Evolutionary conservation across 2,797 vertebrate species (phyloP).

Genomic region (Poecilia gillii): DNA sequence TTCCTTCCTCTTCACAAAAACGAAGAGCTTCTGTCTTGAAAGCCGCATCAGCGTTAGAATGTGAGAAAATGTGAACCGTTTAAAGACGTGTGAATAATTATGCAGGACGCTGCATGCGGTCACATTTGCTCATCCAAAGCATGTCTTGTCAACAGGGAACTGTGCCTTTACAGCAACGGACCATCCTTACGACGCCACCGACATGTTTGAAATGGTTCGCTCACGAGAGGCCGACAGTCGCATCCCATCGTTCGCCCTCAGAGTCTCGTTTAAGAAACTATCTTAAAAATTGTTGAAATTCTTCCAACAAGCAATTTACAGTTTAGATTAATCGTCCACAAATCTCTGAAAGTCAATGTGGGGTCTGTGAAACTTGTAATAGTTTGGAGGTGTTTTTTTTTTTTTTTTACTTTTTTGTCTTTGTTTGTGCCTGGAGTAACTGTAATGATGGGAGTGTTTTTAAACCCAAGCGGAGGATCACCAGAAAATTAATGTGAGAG

Average conservation of each 20-base stretch:
- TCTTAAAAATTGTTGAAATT: not conserved
- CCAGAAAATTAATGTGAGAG: not conserved
- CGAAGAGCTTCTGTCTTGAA: not conserved
- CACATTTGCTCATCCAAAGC: not conserved
- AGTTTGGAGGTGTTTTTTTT: not conserved
- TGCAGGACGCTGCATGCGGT: not conserved
- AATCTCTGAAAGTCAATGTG: not conserved
- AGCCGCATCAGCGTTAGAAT: not conserved
- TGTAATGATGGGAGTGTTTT: not conserved
- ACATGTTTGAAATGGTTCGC: not conserved
- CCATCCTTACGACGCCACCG: not conserved
- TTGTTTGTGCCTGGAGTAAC: not conserved
- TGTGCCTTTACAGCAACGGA: not conserved
- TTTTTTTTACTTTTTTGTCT: too few relatives aligned
- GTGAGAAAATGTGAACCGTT: not conserved
- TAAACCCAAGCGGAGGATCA: not conserved
- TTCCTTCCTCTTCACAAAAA: not conserved
- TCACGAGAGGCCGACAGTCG: not conserved
- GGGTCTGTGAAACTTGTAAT: not conserved
- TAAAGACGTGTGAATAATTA: not conserved
- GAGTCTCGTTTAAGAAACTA: not conserved
- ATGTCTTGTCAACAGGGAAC: not conserved
- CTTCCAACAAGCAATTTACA: not conserved
- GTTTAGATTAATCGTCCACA: not conserved
- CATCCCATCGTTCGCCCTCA: not conserved